Percentiles rank a stretch among this genome's conserved stretches.
Conservation (phyloP, 2,113 vertebrate genomes). For the Thermophis baileyi region DNA sequence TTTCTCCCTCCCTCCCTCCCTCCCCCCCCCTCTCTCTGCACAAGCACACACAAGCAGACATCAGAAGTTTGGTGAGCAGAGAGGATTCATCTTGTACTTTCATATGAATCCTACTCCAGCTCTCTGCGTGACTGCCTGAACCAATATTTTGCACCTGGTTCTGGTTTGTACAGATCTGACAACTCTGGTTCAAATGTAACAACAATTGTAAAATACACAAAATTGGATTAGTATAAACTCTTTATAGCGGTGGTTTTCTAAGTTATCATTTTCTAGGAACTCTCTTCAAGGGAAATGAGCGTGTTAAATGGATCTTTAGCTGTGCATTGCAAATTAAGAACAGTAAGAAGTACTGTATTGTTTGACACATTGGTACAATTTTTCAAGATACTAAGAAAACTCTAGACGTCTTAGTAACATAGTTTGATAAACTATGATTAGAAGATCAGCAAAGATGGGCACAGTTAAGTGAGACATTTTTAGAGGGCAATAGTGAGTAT, state of each 20-base stretch:
- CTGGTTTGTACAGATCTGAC: not conserved
- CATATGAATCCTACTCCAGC: not conserved
- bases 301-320: too few species aligned
- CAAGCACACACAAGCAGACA: too few species aligned
- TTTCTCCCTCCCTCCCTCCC: too few species aligned
- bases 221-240: not conserved
- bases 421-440: not conserved
- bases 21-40: too few species aligned
- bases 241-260: not conserved
- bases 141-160: not conserved
- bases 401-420: not conserved
- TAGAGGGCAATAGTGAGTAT: not conserved
- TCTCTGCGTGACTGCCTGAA: not conserved
- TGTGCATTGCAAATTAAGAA: not conserved
- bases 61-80: too few species aligned
- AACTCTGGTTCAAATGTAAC: not conserved
- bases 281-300: not conserved
- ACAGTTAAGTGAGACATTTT: not conserved
- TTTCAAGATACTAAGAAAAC: not conserved
- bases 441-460: not conserved
- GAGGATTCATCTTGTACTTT: not conserved
- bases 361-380: not conserved
- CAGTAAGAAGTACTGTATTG: not conserved
- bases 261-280: not conserved
- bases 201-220: not conserved